phyloP scores from a whole-genome alignment of 2,888 invertebrate species.

The Theodoxus fluviatilis region DNA sequence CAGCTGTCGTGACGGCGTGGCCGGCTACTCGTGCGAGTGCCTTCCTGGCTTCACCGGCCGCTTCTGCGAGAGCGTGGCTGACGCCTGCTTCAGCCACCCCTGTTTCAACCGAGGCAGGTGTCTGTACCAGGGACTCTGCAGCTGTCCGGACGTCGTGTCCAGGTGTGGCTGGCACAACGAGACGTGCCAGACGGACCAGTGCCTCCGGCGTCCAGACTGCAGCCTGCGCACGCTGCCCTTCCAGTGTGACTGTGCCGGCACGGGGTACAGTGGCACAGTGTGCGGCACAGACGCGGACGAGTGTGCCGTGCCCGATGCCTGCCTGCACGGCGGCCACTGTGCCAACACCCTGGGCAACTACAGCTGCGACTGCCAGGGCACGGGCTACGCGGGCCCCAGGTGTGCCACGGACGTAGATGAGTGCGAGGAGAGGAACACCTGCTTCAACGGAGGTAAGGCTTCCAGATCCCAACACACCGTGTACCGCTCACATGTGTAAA shows the following conservation, averaged over 20 bases:
- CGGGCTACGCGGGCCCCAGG: conserved; percentile 47
- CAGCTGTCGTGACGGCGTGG: conserved; percentile 39
- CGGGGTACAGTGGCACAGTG: conserved; percentile 43
- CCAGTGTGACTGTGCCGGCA: conserved; percentile 46
- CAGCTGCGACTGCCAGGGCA: conserved; percentile 46
- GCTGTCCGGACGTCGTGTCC: conserved; percentile 46
- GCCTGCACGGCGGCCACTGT: conserved; percentile 48
- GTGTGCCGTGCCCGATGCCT: conserved; percentile 36
- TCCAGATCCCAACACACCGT: background rate
- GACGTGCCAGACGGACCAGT: conserved; percentile 46
- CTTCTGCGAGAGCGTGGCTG: conserved; percentile 40
- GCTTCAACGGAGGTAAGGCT: conserved; percentile 53
- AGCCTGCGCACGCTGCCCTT: conserved; percentile 34
- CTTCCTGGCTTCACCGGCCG: conserved; percentile 42
- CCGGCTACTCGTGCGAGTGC: conserved; percentile 43
- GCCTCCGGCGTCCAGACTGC: conserved; percentile 42
- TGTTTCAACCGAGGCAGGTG: conserved; percentile 53
- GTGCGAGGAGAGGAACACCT: conserved; percentile 41
- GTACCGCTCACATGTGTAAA: background rate
- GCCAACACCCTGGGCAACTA: conserved; percentile 43
- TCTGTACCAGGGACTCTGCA: conserved; percentile 47
- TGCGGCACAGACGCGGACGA: conserved; percentile 47
- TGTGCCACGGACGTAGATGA: conserved; percentile 51
- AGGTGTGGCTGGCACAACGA: conserved; percentile 58
- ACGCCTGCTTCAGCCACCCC: conserved; percentile 50